Percentiles rank a stretch among this genome's conserved stretches.
Conservation (phyloP, 2,797 vertebrate species). For the Malacoctenus gilli region DNA sequence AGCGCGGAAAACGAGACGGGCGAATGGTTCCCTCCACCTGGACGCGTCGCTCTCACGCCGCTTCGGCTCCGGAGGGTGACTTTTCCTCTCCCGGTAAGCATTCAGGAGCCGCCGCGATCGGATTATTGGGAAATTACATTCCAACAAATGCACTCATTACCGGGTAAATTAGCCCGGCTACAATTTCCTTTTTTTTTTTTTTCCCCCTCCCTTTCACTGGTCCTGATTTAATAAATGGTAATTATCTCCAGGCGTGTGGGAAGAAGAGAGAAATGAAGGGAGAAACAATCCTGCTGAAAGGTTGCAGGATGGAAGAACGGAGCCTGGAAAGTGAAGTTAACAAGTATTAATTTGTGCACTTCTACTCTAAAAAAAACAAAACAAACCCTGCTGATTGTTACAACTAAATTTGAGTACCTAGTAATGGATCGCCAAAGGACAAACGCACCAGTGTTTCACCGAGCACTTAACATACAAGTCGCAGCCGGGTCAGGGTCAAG, state of each 20-base stretch:
- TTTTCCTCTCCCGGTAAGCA: no score
- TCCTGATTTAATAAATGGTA: conserved; percentile 45
- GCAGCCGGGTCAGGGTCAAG: no score
- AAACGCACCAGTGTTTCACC: no score
- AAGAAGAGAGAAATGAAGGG: conserved; percentile 15
- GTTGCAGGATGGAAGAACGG: conserved; percentile 14
- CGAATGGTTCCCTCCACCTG: conserved; percentile 42
- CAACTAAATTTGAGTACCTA: no score
- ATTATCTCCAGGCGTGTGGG: conserved; percentile 47
- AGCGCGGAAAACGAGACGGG: conserved; percentile 39
- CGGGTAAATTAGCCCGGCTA: conserved; percentile 37
- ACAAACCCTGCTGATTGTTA: no score
- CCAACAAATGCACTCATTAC: conserved; percentile 42
- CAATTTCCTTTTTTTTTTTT: conserved; percentile 39
- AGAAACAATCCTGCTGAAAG: conserved; percentile 4
- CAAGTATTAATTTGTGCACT: no score
- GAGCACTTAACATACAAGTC: no score
- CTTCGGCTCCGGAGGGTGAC: neutral
- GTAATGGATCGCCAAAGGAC: no score
- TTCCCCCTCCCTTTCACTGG: conserved; percentile 40
- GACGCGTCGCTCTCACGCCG: no score
- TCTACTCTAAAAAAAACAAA: no score
- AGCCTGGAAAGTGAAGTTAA: conserved; percentile 28
- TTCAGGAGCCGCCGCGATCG: conserved; percentile 6
- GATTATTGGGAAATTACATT: conserved; percentile 47